Percentiles rank a stretch among this genome's conserved stretches.
These are phyloP conservation scores for Psittacula echo DNA, from an alignment of 2,797 vertebrate species.

Conservation along the genomic window DNA sequence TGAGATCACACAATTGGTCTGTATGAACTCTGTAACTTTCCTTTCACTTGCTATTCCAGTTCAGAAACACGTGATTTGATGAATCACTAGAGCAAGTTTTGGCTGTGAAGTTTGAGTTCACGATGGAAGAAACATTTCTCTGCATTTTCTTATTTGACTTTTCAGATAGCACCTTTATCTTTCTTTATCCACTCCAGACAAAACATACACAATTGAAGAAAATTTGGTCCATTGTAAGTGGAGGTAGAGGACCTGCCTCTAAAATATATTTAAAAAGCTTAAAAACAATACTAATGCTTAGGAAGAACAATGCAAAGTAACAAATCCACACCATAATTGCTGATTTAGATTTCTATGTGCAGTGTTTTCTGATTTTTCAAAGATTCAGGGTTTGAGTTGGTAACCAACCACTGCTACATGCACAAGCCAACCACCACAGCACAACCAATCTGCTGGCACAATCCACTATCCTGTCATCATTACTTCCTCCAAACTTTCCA, in stretches of 20 bases:
- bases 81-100: not conserved
- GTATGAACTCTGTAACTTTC: not conserved
- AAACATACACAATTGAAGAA: not conserved
- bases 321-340: not conserved
- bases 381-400: not conserved
- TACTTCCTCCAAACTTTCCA: slow-evolving; percentile 2
- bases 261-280: not conserved
- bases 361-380: not conserved
- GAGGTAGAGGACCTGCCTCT: not conserved
- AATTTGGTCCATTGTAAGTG: not conserved
- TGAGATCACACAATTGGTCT: not conserved
- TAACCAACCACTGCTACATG: not conserved
- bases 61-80: not conserved
- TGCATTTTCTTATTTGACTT: not conserved
- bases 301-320: not conserved
- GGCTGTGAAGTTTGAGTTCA: not conserved
- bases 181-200: not conserved
- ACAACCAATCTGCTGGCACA: not conserved
- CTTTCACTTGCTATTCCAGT: not conserved
- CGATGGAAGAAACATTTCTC: not conserved
- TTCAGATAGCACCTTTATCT: not conserved
- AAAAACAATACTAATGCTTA: not conserved
- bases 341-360: not conserved
- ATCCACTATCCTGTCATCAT: not conserved
- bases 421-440: not conserved